Base-by-base conservation (phyloP, 2,888 invertebrate species). In the Xestia sexstrigata region DNA sequence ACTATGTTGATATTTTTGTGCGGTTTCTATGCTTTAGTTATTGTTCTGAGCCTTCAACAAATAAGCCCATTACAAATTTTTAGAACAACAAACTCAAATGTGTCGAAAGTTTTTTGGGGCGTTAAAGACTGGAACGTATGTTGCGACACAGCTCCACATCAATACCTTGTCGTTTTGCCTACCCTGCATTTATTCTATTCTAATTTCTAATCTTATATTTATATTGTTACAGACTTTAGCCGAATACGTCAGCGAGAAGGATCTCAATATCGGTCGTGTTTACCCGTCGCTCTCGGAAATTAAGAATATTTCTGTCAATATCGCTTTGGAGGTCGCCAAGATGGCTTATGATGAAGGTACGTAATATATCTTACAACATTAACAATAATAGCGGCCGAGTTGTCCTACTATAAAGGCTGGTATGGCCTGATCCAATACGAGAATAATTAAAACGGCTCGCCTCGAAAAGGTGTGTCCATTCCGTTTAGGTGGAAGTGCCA, bases 201-300 rank as follows among this genome's bases (percentile, higher is more conserved):
- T 65, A 42, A 76, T n/a, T 72, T 78, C 17, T 65, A 42, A 76
- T n/a, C 35, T 58, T 65, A 15, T 76, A 45, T 52, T 60, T 60
- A 26, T 84, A 58, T 86, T 26, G 67, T 93, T 95, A 88, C 96
- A 98, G 98, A 97, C 98, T 68, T 97, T 99, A 74, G 98, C 99
- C 3, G 97, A 98, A 88, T 97, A 98, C 89, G 99, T 99, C 0
- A 98, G 98, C 1, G 98, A 98, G 74, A 97, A 97, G 15, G 98
- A 99, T 94, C 96, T 99, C 71, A 97, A 97, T 1, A 97, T 97
- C 74, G 99, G 99, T 15, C 98, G 99, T 83, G 97, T 99, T 70
- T 99, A 99, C 94, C 99, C 99, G 11, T 98, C 99, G 0, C 97
- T 99, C 74, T 95, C 97, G 47, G 97, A 97, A 71, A 98, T 99